Evolutionary conservation across 1,140 invertebrate genomes (phyloP).

Genomic region (Platyura marginata): DNA sequence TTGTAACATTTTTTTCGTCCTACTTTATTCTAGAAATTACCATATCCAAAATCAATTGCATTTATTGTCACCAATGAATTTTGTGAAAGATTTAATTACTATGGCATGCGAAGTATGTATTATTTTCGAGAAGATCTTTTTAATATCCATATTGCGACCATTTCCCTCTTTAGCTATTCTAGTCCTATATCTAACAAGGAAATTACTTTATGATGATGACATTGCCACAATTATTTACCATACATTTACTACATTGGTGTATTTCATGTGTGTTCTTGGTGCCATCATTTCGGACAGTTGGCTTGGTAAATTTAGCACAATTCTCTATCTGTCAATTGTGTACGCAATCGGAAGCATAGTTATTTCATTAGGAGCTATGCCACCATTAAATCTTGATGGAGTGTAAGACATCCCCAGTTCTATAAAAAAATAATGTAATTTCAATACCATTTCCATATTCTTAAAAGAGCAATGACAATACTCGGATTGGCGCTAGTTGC

Average conservation of each 20-base stretch:
- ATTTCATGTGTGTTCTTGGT: slow-evolving; percentile 72
- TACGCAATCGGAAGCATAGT: slow-evolving; percentile 49
- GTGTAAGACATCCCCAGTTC: not conserved
- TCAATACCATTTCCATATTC: not conserved
- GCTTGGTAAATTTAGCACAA: slow-evolving; percentile 69
- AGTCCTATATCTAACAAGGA: slow-evolving; percentile 53
- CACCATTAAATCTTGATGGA: slow-evolving; percentile 17
- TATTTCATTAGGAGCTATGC: slow-evolving; percentile 33
- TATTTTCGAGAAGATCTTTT: no score
- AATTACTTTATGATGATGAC: slow-evolving; percentile 42
- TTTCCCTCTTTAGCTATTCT: slow-evolving; percentile 51
- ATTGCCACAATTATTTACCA: slow-evolving; percentile 67
- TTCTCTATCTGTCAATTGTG: slow-evolving; percentile 47
- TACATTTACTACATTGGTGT: slow-evolving; percentile 63
- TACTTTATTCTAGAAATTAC: not conserved
- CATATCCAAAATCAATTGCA: slow-evolving; percentile 53
- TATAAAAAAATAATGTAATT: not conserved
- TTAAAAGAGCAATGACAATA: not conserved
- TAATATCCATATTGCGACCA: no score
- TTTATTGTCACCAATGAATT: slow-evolving; percentile 73
- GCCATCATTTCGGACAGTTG: slow-evolving; percentile 75
- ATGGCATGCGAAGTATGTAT: slow-evolving; percentile 63
- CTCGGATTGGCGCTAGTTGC: slow-evolving; percentile 36
- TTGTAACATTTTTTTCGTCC: no score
- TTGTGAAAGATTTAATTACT: slow-evolving; percentile 70